These are phyloP conservation scores for Mus caroli DNA, from an alignment of 2,797 vertebrate genomes.

Conservation along the genomic window DNA sequence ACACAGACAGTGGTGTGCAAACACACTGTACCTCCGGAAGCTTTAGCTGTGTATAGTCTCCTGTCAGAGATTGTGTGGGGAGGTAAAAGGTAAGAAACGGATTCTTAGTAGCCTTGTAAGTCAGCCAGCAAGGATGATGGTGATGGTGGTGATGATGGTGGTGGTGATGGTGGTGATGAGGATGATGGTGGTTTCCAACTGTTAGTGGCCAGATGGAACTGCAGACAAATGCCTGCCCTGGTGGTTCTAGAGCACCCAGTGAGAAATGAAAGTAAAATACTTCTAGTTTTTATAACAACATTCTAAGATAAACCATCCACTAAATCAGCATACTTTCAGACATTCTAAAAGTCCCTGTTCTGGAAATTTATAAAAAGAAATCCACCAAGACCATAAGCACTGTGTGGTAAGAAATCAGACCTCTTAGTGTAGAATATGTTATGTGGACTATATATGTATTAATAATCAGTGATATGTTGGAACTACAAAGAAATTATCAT, in stretches of 20 bases:
- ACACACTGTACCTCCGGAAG: slow-evolving; percentile 25
- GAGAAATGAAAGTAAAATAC: slow-evolving; percentile 44
- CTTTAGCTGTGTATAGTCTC: not conserved
- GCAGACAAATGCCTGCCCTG: not conserved
- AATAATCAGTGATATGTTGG: slow-evolving; percentile 51
- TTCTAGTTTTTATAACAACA: slow-evolving; percentile 54
- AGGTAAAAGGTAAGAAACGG: not conserved
- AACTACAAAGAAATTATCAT: not conserved
- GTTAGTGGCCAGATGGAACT: not conserved
- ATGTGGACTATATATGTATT: slow-evolving; percentile 8
- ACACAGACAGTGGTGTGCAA: not conserved
- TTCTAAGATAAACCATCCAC: slow-evolving; percentile 29
- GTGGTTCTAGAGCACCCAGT: not conserved
- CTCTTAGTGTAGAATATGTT: slow-evolving; percentile 2
- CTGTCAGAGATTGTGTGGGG: slow-evolving; percentile 18
- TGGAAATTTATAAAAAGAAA: slow-evolving; percentile 13
- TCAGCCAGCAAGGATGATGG: not conserved
- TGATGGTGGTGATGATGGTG: too few species aligned
- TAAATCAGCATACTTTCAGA: slow-evolving; percentile 1
- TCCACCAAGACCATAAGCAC: not conserved
- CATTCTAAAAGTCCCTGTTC: not conserved
- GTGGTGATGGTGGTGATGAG: accelerated
- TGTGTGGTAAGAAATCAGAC: slow-evolving; percentile 20
- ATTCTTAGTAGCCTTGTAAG: not conserved
- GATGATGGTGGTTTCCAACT: not conserved